Evolutionary conservation across 2,113 vertebrate species (phyloP).

Genomic region (Perognathus longimembris): DNA sequence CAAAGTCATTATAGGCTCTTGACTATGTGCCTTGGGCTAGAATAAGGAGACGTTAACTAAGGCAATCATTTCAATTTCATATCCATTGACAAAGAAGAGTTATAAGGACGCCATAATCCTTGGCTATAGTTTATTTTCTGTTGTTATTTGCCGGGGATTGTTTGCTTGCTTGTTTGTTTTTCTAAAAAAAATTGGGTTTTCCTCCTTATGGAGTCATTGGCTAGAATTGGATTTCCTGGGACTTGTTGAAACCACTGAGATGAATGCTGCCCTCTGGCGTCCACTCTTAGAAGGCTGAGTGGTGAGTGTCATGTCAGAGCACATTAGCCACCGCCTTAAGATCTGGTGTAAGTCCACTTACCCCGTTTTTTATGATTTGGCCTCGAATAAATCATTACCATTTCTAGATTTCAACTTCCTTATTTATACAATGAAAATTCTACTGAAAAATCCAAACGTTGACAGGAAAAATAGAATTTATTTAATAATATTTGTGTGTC

Average conservation of each 20-base stretch:
- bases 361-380: background rate
- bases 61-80: background rate
- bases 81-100: background rate
- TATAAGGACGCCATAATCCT: background rate
- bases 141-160: background rate
- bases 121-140: background rate
- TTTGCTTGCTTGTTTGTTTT: too few species aligned
- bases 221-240: background rate
- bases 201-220: background rate
- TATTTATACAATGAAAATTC: background rate
- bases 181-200: background rate
- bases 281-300: background rate
- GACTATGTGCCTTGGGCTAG: background rate
- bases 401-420: background rate
- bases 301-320: background rate
- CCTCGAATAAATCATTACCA: background rate
- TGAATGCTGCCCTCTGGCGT: background rate
- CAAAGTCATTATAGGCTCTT: background rate
- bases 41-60: background rate
- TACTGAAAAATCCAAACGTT: background rate
- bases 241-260: background rate
- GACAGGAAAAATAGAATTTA: background rate
- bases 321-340: background rate
- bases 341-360: background rate
- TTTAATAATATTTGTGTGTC: background rate